Evolutionary conservation across 2,888 invertebrate species (phyloP).

Genomic region (Lacanobia oleracea): DNA sequence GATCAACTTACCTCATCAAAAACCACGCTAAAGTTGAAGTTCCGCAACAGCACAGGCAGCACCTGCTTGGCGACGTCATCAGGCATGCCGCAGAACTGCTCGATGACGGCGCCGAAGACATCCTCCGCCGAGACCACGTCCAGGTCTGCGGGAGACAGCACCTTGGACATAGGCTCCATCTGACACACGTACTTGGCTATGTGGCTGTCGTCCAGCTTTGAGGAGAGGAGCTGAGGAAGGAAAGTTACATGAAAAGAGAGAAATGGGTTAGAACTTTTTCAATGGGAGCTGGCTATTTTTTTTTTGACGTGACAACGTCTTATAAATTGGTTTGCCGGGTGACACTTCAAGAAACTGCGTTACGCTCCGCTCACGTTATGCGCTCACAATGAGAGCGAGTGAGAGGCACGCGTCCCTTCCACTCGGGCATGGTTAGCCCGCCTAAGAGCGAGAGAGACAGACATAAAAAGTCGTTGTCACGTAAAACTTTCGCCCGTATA

Average conservation of each 20-base stretch:
- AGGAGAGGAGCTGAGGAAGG: slow-evolving; percentile 74
- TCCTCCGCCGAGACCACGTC: slow-evolving; percentile 79
- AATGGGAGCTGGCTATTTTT: too few relatives aligned
- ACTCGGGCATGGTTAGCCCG: too few relatives aligned
- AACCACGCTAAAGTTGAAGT: slow-evolving; percentile 82
- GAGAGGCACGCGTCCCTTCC: too few relatives aligned
- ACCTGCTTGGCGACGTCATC: slow-evolving; percentile 82
- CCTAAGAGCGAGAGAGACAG: too few relatives aligned
- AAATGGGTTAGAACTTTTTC: too few relatives aligned
- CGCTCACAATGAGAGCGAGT: too few relatives aligned
- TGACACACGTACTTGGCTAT: slow-evolving; percentile 80
- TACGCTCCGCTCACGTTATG: too few relatives aligned
- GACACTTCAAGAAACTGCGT: too few relatives aligned
- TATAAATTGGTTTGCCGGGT: too few relatives aligned
- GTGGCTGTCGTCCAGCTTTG: slow-evolving; percentile 73
- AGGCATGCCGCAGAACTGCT: slow-evolving; percentile 85
- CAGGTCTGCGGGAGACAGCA: slow-evolving; percentile 73
- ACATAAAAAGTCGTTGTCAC: too few relatives aligned
- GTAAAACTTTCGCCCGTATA: too few relatives aligned
- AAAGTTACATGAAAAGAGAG: neutral
- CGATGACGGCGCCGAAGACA: slow-evolving; percentile 80
- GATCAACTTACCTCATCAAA: slow-evolving; percentile 76
- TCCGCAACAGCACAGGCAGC: slow-evolving; percentile 81
- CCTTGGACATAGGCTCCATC: slow-evolving; percentile 74
- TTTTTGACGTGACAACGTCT: too few relatives aligned